Base-by-base conservation (phyloP, 1,140 invertebrate species). In the Drosophila grimshawi region DNA sequence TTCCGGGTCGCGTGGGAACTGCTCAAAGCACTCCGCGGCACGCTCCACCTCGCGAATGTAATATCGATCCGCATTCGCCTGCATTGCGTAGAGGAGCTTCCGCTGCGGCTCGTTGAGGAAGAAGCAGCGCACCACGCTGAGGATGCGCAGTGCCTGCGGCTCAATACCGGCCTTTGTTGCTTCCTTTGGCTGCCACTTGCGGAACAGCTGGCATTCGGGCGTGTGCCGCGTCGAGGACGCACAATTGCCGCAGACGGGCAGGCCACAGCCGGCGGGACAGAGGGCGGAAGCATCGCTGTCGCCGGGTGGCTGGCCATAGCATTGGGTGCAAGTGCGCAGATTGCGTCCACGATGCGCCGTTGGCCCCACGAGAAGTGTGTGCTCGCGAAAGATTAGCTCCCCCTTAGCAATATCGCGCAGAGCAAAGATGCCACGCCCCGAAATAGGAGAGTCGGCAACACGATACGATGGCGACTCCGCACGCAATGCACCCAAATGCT, bases 301-400 rank as follows among this genome's bases (percentile, higher is more conserved):
- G 27, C 73, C 80, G 2, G 81, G 66, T 3, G 81, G 66, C 11
- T 78, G 49, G 5, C 73, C 65, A 61, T 92, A 92, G 69, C 91
- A 92, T 0, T 91, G 45, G 4, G 66, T 60, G 51, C 91, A 92
- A n/a, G 75, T 89, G 11, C 90, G 80, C 5, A 92, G 27, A 30
- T 86, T 80, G 5, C 80, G 78, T 5, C 75, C 72, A 4, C 82
- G 69, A 30, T 81, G 78, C 3, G 89, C 91, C 0, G 86, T 92
- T 0, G 95, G 95, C 0, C 96, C 96, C 33, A 94, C 81, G 10
- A 96, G 92, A 2, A 96, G 78, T 0, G 96, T 95, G 46, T 91
- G 92, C 88, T 97, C 96, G 1, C 94, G 92, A 75, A 96, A 95
- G 8, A 97, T 94, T 33, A 95, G 80, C 91, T 96, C 95, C 30